phyloP scores from a whole-genome alignment of 2,113 vertebrate species.

The Crotalus horridus region DNA sequence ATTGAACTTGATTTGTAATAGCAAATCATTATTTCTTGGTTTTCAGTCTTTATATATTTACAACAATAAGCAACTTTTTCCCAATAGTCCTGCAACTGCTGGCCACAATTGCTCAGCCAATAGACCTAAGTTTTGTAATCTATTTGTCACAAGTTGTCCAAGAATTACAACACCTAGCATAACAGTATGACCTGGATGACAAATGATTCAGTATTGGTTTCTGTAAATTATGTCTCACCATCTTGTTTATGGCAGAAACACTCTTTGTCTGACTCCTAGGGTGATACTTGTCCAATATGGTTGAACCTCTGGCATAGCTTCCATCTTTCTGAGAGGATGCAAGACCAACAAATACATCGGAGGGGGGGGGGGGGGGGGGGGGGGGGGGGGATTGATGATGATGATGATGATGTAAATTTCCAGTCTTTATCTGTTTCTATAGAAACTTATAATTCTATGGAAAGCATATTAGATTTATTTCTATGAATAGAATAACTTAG shows the following conservation, averaged over 20 bases:
- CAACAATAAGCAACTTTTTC: not conserved
- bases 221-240: not conserved
- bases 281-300: not conserved
- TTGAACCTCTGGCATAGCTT: not conserved
- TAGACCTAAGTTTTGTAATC: not conserved
- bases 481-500: not conserved
- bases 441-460: not conserved
- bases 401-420: not conserved
- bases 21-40: not conserved
- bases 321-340: not conserved
- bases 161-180: not conserved
- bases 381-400: not conserved
- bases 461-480: not conserved
- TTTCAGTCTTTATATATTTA: not conserved
- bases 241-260: not conserved
- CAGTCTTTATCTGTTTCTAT: not conserved
- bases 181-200: not conserved
- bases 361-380: rapidly evolving
- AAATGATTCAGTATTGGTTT: not conserved
- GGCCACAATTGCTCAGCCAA: not conserved
- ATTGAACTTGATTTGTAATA: not conserved
- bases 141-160: not conserved
- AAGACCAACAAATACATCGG: not conserved
- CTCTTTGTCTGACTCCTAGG: not conserved
- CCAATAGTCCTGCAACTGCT: not conserved